Conservation (phyloP, 1,140 invertebrate genomes). For the Dolichoris vasculosae region DNA sequence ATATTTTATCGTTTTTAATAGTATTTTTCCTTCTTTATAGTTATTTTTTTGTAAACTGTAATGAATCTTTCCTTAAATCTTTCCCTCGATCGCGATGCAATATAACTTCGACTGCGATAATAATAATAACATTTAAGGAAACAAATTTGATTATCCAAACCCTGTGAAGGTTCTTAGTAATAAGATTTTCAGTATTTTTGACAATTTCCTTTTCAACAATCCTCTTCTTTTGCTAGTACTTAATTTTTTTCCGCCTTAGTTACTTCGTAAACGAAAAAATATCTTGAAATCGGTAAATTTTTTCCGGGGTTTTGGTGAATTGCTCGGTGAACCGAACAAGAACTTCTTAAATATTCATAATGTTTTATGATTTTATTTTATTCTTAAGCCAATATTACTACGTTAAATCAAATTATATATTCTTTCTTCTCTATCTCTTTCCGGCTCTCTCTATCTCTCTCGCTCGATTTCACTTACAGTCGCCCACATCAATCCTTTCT, state of each 20-base stretch:
- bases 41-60: not conserved
- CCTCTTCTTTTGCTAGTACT: not conserved
- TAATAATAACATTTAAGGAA: no score
- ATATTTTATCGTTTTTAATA: not conserved
- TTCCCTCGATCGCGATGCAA: no score
- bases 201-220: no score
- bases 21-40: not conserved
- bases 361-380: conserved; percentile 49
- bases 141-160: not conserved
- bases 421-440: no score
- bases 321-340: conserved; percentile 27
- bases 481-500: conserved; percentile 9
- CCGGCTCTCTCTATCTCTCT: no score
- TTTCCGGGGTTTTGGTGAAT: not conserved
- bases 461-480: not conserved
- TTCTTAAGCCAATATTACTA: conserved; percentile 30
- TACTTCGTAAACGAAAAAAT: conserved; percentile 17
- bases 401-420: conserved; percentile 43
- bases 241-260: conserved; percentile 4
- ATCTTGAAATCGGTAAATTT: conserved; percentile 15
- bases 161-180: not conserved
- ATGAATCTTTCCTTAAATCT: no score
- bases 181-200: not conserved
- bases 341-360: conserved; percentile 51
- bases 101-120: no score